Evolutionary conservation across 2,113 vertebrate genomes (phyloP), one percentile per base, ranked within the genome.

Genomic region (Sula dactylatra): DNA sequence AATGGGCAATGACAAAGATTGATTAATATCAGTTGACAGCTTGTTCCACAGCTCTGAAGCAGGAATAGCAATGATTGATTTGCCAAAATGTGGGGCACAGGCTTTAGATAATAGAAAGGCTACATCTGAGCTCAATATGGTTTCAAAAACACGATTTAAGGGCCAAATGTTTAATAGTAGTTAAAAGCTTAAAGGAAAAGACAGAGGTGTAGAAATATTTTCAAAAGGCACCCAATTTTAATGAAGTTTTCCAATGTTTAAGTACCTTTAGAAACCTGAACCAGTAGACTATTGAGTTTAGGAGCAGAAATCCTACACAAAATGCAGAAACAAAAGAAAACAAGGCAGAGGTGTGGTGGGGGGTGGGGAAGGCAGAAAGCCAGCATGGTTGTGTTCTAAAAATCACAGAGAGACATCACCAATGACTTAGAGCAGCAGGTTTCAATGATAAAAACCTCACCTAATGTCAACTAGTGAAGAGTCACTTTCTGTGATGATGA

Each of bases 1-100:
- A 97, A 95, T 0, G 3, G 92, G 83, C 86, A 97, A 95, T 90
- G 96, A 96, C 94, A 96, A 92, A 90, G 97, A 97, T 92, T 96
- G 96, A 98, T 98, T 97, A 97, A 97, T 97, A 96, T 82, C 91
- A 95, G 91, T 95, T 98, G 97, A 97, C 97, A 97, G 97, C 50
- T 70, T 50, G 92, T 94, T 96, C 93, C 84, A 93, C 89, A 86
- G 91, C 95, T 95, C 87, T 0, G 5, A 74, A 96, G 88, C 94
- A 92, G 88, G 94, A 96, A 97, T 86, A 95, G 90, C 88, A 97
- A 69, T 92, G 96, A 98, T 96, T 97, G 97, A 98, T 97, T 97
- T 93, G 81, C 81, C 77, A 90, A 97, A 97, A 97, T 94, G 88
- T 95, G 92, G 94, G 95, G 66, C 96, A 93, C 42, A 44, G 83